Evolutionary conservation across 1,140 invertebrate species (phyloP), one percentile per base, ranked within the genome.

Genomic region (Brachionus rotundiformis): DNA sequence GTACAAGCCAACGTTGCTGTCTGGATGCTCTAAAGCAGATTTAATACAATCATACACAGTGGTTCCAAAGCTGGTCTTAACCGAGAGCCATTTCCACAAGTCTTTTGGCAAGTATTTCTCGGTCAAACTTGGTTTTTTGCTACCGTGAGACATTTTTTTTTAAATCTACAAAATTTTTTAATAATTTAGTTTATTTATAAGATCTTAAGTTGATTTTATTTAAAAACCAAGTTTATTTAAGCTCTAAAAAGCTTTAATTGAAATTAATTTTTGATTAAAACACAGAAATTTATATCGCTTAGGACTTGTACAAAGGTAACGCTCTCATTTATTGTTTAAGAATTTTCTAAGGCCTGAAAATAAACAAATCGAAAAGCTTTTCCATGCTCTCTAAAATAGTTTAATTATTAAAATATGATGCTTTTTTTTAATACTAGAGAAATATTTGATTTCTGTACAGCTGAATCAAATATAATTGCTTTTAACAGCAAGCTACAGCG

Each of bases 41-140:
- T 71, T 68, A 11, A 27, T 13, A 75, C 81, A 82, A 29, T 82
- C 81, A n/a, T 73, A 73, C 44, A 82, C 19, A 59, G 61, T 71
- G 13, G 81, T 63, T 31, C 63, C 63, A 61, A 54, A 75, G n/a
- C 39, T 65, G 25, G 79, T 81, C 31, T 68, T 63, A 5, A 63
- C n/a, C 25, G 31, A 36, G 5, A 81, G 39, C 36, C 31, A 68
- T 36, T 65, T 25, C 79, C 79, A 81, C 29, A 81, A 39, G 16
- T 81, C 79, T 47, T 63, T 71, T 47, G 79, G 76, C 31, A 79
- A 63, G 76, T 79, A 79, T 63, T 79, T 79, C 41, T 79, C 47
- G 13, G 76, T 79, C 47, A 79, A 79, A 63, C 76, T 79, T 33
- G 59, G 27, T 63, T 79, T 79, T 39, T 79, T 79, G 31, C 3